phyloP scores from a whole-genome alignment of 2,797 vertebrate species.

The Tympanoctomys barrerae region DNA sequence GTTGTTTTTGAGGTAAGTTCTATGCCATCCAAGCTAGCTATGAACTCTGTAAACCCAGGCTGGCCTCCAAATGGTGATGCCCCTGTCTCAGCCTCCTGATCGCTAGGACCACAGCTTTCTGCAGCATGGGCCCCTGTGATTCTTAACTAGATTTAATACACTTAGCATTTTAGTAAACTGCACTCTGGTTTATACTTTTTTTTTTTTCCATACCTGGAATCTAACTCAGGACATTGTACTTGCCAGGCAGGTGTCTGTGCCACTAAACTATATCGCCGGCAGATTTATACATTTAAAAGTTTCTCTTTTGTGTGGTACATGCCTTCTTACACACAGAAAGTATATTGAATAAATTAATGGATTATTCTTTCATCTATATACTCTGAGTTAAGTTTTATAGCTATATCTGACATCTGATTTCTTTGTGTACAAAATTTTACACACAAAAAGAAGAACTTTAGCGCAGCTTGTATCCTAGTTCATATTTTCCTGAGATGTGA shows the following conservation, averaged over 20 bases:
- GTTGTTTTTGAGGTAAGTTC: neutral
- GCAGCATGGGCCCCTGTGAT: constrained; percentile 10
- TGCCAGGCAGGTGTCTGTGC: too few relatives aligned
- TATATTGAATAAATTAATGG: constrained; percentile 33
- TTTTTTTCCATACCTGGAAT: too few relatives aligned
- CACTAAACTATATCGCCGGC: too few relatives aligned
- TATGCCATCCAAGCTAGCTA: neutral
- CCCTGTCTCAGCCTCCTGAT: neutral
- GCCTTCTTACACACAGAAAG: constrained; percentile 48
- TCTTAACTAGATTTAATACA: constrained; percentile 48
- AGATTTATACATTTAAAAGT: constrained; percentile 51
- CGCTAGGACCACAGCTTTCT: neutral
- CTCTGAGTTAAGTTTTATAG: constrained; percentile 35
- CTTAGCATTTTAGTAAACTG: constrained; percentile 52
- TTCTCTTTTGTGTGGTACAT: neutral
- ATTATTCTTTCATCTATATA: constrained; percentile 36
- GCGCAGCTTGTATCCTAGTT: neutral
- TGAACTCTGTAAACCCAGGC: neutral
- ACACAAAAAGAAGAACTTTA: neutral
- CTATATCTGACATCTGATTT: neutral
- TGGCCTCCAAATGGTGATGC: neutral
- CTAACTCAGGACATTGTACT: too few relatives aligned
- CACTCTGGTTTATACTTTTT: constrained; percentile 40
- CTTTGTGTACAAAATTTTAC: constrained; percentile 38
- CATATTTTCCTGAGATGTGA: constrained; percentile 25